Conservation (phyloP, 2,888 invertebrate genomes). For the Oscheius sp. region DNA sequence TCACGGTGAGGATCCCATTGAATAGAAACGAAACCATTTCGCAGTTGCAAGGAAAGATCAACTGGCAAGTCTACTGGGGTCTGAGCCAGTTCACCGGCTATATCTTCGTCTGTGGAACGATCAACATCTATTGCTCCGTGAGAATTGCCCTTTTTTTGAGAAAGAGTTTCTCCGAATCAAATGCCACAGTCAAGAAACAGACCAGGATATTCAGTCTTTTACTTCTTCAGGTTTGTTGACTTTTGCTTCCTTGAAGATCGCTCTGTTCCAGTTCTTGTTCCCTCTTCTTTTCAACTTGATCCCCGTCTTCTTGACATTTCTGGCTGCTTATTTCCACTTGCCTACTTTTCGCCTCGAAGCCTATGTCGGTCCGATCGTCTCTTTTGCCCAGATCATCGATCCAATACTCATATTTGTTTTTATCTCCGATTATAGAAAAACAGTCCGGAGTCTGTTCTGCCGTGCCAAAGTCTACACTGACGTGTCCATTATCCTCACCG, state of each 20-base stretch:
- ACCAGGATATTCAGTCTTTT: constrained; percentile 11
- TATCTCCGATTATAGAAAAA: constrained; percentile 15
- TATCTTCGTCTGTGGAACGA: constrained; percentile 11
- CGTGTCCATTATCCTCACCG: not conserved
- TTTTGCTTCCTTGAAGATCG: not conserved
- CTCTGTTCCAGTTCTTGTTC: constrained; percentile 4
- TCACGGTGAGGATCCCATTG: constrained; percentile 5
- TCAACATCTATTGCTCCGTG: constrained; percentile 14
- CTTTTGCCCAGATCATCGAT: constrained; percentile 21
- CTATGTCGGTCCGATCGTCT: constrained; percentile 19
- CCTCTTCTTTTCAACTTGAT: constrained; percentile 12
- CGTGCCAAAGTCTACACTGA: not conserved
- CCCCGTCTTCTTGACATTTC: constrained; percentile 4
- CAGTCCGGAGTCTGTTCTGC: not conserved
- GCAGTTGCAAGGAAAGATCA: constrained; percentile 4
- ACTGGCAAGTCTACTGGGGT: constrained; percentile 27
- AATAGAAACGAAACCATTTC: not conserved
- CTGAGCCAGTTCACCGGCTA: constrained; percentile 12
- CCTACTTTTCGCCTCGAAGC: constrained; percentile 1
- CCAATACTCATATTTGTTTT: constrained; percentile 11
- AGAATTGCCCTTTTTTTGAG: not conserved
- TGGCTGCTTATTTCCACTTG: constrained; percentile 4
- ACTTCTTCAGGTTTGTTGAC: not conserved
- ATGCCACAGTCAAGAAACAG: constrained; percentile 13
- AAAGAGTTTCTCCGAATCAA: constrained; percentile 5